A percentile compares a stretch with the other conserved stretches of the same genome.
These are phyloP conservation scores for Lepidochrysops patricia DNA, from an alignment of 2,888 invertebrate species.

Conservation along the genomic window DNA sequence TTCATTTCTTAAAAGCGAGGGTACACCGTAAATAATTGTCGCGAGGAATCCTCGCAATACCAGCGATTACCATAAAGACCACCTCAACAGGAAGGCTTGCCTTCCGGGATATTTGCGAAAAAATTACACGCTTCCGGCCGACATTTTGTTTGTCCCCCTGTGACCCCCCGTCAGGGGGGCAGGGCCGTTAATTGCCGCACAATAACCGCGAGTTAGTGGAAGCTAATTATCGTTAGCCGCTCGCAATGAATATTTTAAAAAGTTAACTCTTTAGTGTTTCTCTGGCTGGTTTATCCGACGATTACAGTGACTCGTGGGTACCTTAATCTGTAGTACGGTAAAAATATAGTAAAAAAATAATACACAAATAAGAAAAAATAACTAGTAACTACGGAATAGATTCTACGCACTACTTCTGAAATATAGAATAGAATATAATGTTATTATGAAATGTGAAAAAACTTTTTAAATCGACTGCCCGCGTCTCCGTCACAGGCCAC, in stretches of 20 bases:
- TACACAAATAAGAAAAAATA: too few relatives aligned
- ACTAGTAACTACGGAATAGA: too few relatives aligned
- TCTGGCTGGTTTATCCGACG: constrained; percentile 2
- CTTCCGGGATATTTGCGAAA: constrained; percentile 67
- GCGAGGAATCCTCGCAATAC: constrained; percentile 63
- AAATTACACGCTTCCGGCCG: constrained; percentile 67
- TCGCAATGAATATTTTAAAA: constrained; percentile 6
- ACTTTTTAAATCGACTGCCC: too few relatives aligned
- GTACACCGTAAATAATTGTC: constrained; percentile 60
- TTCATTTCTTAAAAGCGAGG: constrained; percentile 54
- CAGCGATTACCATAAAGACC: constrained; percentile 70
- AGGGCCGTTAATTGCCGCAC: constrained; percentile 58
- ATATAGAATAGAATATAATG: too few relatives aligned
- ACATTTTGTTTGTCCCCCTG: constrained; percentile 51
- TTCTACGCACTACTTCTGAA: too few relatives aligned
- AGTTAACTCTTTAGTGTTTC: constrained; percentile 7
- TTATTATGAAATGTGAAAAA: too few relatives aligned
- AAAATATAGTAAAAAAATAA: too few relatives aligned
- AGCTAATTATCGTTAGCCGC: constrained; percentile 5
- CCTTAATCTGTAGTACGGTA: background rate
- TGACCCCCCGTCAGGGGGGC: constrained; percentile 34
- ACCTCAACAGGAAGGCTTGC: constrained; percentile 67
- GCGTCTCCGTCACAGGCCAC: too few relatives aligned
- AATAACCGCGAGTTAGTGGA: constrained; percentile 6
- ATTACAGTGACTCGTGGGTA: background rate